phyloP scores from a whole-genome alignment of 23 tunicate species.

The Aplidium turbinatum region DNA sequence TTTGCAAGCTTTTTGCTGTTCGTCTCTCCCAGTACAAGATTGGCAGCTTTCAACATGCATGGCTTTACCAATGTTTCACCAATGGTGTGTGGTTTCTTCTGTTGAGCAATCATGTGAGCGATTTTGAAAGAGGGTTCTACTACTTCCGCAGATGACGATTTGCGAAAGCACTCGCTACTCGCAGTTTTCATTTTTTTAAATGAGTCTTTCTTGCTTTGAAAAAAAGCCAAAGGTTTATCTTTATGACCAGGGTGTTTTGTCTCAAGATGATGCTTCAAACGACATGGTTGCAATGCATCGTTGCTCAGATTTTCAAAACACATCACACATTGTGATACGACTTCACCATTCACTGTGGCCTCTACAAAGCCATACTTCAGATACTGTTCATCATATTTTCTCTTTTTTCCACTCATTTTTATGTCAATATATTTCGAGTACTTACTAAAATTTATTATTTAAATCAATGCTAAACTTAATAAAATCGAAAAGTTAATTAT shows the following conservation, averaged over 20 bases:
- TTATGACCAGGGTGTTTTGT: conserved; percentile 39
- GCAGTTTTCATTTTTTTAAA: conserved; percentile 55
- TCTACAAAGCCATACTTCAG: too few relatives aligned
- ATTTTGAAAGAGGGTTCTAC: conserved; percentile 58
- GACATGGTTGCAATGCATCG: conserved; percentile 22
- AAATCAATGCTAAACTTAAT: too few relatives aligned
- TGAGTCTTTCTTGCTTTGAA: conserved; percentile 48
- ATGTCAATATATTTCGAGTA: too few relatives aligned
- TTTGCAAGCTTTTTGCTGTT: conserved; percentile 37
- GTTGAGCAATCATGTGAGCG: too few relatives aligned
- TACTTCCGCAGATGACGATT: conserved; percentile 38
- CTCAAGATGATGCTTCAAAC: conserved; percentile 45
- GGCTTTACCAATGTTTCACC: conserved; percentile 57
- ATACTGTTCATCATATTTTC: too few relatives aligned
- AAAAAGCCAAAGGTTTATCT: conserved; percentile 48
- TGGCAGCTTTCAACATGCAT: conserved; percentile 46
- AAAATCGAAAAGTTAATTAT: too few relatives aligned
- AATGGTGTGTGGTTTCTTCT: too few relatives aligned
- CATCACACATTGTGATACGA: conserved; percentile 43
- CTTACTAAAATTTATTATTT: too few relatives aligned
- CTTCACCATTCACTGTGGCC: conserved; percentile 30
- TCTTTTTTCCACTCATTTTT: too few relatives aligned
- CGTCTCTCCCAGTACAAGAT: conserved; percentile 23
- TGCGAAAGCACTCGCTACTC: conserved; percentile 28
- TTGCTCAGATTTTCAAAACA: conserved; percentile 28